Evolutionary conservation across 2,888 invertebrate genomes (phyloP).

Genomic region (Cyrtodaria siliqua): DNA sequence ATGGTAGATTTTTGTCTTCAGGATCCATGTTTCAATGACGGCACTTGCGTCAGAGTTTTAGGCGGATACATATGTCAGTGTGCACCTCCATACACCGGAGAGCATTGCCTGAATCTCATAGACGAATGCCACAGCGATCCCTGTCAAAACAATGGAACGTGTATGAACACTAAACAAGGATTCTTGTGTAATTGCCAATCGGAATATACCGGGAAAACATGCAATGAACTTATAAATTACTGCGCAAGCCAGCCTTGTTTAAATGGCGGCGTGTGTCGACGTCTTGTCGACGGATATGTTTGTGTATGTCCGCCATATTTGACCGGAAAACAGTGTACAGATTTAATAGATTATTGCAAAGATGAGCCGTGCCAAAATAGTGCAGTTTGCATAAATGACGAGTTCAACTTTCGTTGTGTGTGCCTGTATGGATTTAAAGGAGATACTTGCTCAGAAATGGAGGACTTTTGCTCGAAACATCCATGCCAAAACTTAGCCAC

Average conservation of each 20-base stretch:
- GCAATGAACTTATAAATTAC: constrained; percentile 19
- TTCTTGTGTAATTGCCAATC: constrained; percentile 34
- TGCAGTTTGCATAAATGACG: constrained; percentile 39
- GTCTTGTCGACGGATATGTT: constrained; percentile 21
- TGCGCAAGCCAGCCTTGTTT: constrained; percentile 51
- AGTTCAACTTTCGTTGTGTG: constrained; percentile 40
- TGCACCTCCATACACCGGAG: constrained; percentile 47
- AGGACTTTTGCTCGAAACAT: constrained; percentile 34
- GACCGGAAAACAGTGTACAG: constrained; percentile 43
- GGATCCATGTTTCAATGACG: constrained; percentile 35
- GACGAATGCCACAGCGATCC: constrained; percentile 45
- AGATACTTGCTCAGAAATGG: constrained; percentile 21
- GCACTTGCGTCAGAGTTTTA: constrained; percentile 22
- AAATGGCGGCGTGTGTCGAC: constrained; percentile 36
- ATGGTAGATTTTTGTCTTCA: constrained; percentile 28
- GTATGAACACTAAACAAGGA: constrained; percentile 37
- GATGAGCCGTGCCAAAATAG: constrained; percentile 38
- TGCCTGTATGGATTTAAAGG: constrained; percentile 51
- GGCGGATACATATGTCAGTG: constrained; percentile 45
- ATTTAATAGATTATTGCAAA: constrained; percentile 40
- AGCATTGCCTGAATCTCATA: constrained; percentile 41
- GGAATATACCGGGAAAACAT: constrained; percentile 31
- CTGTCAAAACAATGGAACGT: constrained; percentile 41
- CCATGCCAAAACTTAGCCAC: constrained; percentile 48
- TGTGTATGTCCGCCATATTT: constrained; percentile 47